Conservation (phyloP, 2,888 invertebrate genomes). For the Hirtodrosophila alboralis region DNA sequence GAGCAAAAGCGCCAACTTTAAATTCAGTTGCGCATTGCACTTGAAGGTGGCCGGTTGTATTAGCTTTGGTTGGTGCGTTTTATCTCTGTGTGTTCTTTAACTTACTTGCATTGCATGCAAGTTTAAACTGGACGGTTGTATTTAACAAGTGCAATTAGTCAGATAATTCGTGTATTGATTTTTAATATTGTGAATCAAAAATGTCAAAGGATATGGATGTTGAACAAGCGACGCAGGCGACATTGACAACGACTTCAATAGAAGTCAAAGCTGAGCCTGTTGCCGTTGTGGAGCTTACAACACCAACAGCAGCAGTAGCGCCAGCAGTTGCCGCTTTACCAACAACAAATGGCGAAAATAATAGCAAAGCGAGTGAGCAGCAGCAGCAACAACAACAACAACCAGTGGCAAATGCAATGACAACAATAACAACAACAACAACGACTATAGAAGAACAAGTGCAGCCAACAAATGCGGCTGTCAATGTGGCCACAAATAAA, state of each 20-base stretch:
- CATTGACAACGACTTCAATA: slow-evolving; percentile 37
- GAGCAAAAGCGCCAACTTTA: slow-evolving; percentile 36
- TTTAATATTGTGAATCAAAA: slow-evolving; percentile 12
- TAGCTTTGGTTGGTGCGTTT: slow-evolving; percentile 3
- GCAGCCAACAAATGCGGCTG: slow-evolving; percentile 51
- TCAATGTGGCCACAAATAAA: slow-evolving; percentile 46
- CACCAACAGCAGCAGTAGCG: slow-evolving; percentile 25
- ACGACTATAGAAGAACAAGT: slow-evolving; percentile 53
- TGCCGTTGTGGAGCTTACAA: slow-evolving; percentile 30
- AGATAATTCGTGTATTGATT: slow-evolving; percentile 46
- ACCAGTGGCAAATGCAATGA: slow-evolving; percentile 1
- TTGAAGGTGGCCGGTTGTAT: slow-evolving; percentile 66
- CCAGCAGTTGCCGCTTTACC: slow-evolving; percentile 14
- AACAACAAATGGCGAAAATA: slow-evolving; percentile 59
- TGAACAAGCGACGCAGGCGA: slow-evolving; percentile 59
- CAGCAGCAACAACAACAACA: slow-evolving; percentile 37
- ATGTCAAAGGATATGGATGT: slow-evolving; percentile 70
- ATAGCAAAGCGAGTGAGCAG: slow-evolving; percentile 33
- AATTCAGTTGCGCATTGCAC: slow-evolving; percentile 78
- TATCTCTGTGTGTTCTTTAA: slow-evolving; percentile 9
- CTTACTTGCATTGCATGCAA: slow-evolving; percentile 36
- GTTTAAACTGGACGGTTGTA: slow-evolving; percentile 20
- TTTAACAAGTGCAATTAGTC: slow-evolving; percentile 18
- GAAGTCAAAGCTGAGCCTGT: slow-evolving; percentile 56
- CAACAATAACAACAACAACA: slow-evolving; percentile 49